Percentiles rank a stretch among this genome's conserved stretches.
Evolutionary conservation across 2,113 vertebrate species (phyloP).

Genomic region (Acanthochromis polyacanthus): DNA sequence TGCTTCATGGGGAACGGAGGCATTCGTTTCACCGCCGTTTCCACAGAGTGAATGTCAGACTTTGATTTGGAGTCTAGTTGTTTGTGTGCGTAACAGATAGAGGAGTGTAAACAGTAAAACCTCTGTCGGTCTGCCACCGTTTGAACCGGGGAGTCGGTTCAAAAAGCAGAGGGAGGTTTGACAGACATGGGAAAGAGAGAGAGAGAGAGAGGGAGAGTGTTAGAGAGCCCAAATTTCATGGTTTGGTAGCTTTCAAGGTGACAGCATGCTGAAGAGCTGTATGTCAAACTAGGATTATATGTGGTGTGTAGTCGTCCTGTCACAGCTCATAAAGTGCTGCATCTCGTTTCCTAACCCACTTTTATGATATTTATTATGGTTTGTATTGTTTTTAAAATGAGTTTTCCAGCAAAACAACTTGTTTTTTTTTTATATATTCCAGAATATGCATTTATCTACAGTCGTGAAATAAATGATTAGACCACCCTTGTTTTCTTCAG

Average conservation of each 20-base stretch:
- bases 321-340: neutral
- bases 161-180: conserved; percentile 6
- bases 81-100: conserved; percentile 13
- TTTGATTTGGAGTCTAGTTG: conserved; percentile 29
- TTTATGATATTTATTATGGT: neutral
- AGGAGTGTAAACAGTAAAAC: conserved; percentile 27
- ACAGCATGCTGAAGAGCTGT: conserved; percentile 32
- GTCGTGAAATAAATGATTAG: too few relatives aligned
- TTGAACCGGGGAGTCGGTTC: conserved; percentile 22
- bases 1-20: neutral
- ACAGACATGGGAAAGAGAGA: neutral
- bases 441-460: neutral
- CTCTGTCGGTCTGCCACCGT: conserved; percentile 11
- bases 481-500: too few relatives aligned
- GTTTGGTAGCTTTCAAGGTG: conserved; percentile 38
- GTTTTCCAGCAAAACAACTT: neutral
- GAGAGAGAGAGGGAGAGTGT: neutral
- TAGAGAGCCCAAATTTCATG: conserved; percentile 24
- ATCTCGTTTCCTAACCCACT: neutral
- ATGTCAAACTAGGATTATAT: conserved; percentile 9
- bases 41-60: conserved; percentile 1
- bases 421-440: neutral
- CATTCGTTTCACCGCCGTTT: neutral
- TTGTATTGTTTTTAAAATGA: neutral
- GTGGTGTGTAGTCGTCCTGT: neutral